phyloP scores from a whole-genome alignment of 2,113 vertebrate species.

The Columbina picui region DNA sequence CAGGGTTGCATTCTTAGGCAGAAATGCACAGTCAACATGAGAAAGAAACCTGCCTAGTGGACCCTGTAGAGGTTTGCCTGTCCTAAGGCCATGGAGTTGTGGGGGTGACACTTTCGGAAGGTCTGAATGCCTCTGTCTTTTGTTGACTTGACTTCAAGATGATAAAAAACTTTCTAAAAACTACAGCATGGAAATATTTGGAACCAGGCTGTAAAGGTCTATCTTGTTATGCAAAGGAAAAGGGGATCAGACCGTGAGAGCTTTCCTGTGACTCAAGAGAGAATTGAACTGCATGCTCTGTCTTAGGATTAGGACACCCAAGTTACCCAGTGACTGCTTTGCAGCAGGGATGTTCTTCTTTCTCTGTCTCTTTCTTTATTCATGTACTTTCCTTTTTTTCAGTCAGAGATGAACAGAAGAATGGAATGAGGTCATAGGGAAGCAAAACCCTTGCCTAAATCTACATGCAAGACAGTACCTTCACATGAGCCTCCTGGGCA shows the following conservation, averaged over 20 bases:
- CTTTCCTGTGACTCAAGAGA: not conserved
- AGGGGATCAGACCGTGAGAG: not conserved
- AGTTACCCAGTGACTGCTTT: not conserved
- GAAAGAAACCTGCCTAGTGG: not conserved
- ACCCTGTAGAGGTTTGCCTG: not conserved
- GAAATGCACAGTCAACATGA: not conserved
- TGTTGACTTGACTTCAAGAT: not conserved
- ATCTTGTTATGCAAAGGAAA: not conserved
- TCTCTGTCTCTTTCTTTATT: not conserved
- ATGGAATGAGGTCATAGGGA: fast-evolving
- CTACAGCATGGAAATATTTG: not conserved
- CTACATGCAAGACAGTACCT: fast-evolving
- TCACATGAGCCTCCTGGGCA: fast-evolving
- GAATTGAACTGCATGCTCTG: not conserved
- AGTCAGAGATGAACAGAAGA: not conserved
- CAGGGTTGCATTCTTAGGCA: not conserved
- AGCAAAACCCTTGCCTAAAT: not conserved
- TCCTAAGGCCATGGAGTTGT: not conserved
- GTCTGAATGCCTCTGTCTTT: not conserved
- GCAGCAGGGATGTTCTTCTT: not conserved
- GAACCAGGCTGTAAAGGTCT: not conserved
- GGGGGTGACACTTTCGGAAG: not conserved
- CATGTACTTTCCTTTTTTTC: fast-evolving
- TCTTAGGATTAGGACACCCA: not conserved
- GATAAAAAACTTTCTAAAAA: not conserved